Evolutionary conservation across 2,888 invertebrate species (phyloP), one percentile per base, ranked within the genome.

Genomic region (Bruchidius siliquastri): DNA sequence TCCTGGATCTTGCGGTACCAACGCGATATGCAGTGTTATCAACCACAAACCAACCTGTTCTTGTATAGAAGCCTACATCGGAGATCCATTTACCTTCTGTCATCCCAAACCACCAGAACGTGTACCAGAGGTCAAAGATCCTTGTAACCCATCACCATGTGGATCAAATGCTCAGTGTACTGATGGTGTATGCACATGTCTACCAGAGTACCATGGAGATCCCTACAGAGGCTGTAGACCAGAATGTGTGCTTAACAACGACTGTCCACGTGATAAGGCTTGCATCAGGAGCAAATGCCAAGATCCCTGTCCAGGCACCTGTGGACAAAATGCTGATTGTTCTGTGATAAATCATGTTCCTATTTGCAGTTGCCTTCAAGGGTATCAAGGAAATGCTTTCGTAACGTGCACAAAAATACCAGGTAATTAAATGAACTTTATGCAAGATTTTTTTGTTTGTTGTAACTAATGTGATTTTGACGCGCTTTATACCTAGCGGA

Each of bases 221-320:
- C 94, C 95, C 0, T 93, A 93, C 80, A 84, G 90, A 69, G 92
- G 92, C 69, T 95, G 95, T 83, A 89, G 94, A 79, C 95, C 95
- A 3, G 94, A 95, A 86, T 95, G 95, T 85, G 90, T 93, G n/a
- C 86, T 93, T 3, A 94, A 92, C 82, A 86, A 88, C 18, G 94
- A 95, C 80, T 95, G 95, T 85, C 87, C 91, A 22, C 89, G 90
- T 80, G 88, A 91, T 82, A 90, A 89, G 82, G 92, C 94, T 76
- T 95, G 94, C 81, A 87, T 90, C 0, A 88, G 88, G 79, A 92
- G 92, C 82, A 94, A 94, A 86, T 96, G 95, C 83, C 84, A 88
- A 71, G 92, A 94, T 84, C 95, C 95, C 71, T 95, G 96, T 80
- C 91, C 92, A 10, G 92, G 92, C 76, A 93, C 92, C 22, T 96